A percentile compares a stretch with the other conserved stretches of the same genome.
Evolutionary conservation across 2,113 vertebrate genomes (phyloP).

Genomic region (Puntigrus tetrazona): DNA sequence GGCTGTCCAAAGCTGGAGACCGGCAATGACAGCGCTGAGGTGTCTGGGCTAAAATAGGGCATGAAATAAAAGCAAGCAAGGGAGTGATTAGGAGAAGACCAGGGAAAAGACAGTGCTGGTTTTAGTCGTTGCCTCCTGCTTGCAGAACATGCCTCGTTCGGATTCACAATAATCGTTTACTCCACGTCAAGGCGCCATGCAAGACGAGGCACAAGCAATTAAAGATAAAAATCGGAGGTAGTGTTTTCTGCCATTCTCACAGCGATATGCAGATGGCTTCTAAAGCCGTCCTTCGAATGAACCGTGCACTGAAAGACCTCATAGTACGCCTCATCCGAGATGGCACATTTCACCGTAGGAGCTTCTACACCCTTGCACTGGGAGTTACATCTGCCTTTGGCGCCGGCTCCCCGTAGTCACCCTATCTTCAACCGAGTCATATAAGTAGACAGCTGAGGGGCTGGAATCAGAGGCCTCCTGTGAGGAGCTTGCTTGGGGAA

Average conservation of each 20-base stretch:
- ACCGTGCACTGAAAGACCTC: conserved; percentile 28
- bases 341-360: conserved; percentile 44
- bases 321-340: conserved; percentile 46
- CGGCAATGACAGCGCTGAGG: conserved; percentile 62
- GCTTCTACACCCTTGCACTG: conserved; percentile 40
- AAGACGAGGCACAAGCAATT: conserved; percentile 39
- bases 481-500: conserved; percentile 66
- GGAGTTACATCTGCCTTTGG: conserved; percentile 61
- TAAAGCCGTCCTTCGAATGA: conserved; percentile 50
- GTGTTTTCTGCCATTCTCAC: conserved; percentile 46
- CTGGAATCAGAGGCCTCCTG: conserved; percentile 66
- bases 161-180: conserved; percentile 56
- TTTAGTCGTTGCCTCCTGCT: conserved; percentile 64
- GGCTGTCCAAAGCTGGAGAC: conserved; percentile 49
- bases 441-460: conserved; percentile 71
- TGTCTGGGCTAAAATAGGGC: conserved; percentile 54
- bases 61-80: conserved; percentile 69
- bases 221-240: conserved; percentile 18
- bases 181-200: conserved; percentile 46
- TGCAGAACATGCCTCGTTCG: conserved; percentile 51
- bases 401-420: conserved; percentile 62
- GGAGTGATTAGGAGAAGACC: conserved; percentile 71
- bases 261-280: conserved; percentile 38
- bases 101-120: conserved; percentile 65
- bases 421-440: conserved; percentile 68